phyloP scores from a whole-genome alignment of 2,888 invertebrate species.

The Drosophila testacea region DNA sequence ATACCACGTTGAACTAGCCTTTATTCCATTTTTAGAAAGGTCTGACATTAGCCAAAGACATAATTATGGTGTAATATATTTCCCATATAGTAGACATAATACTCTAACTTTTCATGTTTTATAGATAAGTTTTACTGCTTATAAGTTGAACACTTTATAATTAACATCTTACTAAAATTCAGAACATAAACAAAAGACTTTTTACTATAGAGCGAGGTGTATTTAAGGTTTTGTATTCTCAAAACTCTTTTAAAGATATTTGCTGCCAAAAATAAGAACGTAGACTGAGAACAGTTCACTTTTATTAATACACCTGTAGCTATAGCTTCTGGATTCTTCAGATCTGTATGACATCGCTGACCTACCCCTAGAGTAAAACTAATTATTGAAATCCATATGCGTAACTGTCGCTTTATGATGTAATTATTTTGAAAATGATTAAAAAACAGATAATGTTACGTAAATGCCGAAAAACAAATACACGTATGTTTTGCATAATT shows the following conservation, averaged over 20 bases:
- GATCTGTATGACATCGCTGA: conserved; percentile 22
- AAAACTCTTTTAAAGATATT: no score
- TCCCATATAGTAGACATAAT: neutral
- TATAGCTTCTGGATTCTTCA: no score
- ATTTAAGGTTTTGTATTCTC: no score
- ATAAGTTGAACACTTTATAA: neutral
- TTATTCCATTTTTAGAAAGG: no score
- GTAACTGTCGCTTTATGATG: conserved; percentile 44
- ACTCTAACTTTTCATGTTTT: neutral
- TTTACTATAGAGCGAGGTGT: no score
- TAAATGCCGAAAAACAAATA: conserved; percentile 19
- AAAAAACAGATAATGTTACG: conserved; percentile 42
- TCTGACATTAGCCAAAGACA: neutral
- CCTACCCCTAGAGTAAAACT: conserved; percentile 29
- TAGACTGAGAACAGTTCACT: no score
- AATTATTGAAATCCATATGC: conserved; percentile 2
- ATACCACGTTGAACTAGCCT: no score
- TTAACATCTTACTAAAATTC: neutral
- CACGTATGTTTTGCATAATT: conserved; percentile 8
- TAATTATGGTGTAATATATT: neutral
- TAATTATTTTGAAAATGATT: conserved; percentile 25
- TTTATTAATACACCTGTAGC: no score
- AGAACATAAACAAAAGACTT: neutral
- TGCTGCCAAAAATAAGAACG: no score
- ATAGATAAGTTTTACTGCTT: neutral